Evolutionary conservation across 2,113 vertebrate species (phyloP).

Genomic region (Orcinus orca): DNA sequence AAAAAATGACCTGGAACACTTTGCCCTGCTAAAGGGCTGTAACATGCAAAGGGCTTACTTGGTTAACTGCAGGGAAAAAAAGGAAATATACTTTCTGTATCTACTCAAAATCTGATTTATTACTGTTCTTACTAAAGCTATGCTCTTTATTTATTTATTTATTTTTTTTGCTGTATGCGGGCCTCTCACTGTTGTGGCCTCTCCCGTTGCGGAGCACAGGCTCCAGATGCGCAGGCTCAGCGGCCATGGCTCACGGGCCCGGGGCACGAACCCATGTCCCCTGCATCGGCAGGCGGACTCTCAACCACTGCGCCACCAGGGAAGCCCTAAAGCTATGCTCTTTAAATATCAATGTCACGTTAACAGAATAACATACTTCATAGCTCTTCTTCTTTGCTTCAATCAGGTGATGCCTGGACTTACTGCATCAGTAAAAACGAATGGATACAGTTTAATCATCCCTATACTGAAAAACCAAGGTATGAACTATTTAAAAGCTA

Average conservation of each 20-base stretch:
- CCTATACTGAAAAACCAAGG: slow-evolving; percentile 92
- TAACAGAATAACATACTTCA: background rate
- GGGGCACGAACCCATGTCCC: no score
- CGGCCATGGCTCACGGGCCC: no score
- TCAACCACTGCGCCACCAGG: no score
- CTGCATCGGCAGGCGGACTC: no score
- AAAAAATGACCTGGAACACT: background rate
- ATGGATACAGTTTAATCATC: slow-evolving; percentile 94
- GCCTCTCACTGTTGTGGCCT: no score
- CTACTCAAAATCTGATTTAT: background rate
- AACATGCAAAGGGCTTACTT: background rate
- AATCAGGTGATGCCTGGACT: slow-evolving; percentile 94
- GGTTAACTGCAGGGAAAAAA: background rate
- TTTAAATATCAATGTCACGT: background rate
- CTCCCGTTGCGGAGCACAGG: no score
- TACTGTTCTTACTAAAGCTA: background rate
- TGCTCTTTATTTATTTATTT: background rate
- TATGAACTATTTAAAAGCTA: slow-evolving; percentile 70
- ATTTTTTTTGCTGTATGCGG: no score
- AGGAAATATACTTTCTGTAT: background rate
- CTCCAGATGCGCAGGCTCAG: no score
- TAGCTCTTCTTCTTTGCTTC: slow-evolving; percentile 26
- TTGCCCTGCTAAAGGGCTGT: background rate
- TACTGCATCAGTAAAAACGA: slow-evolving; percentile 94
- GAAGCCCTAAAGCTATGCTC: background rate